Evolutionary conservation across 2,113 vertebrate species (phyloP).

Genomic region (Carlito syrichta): DNA sequence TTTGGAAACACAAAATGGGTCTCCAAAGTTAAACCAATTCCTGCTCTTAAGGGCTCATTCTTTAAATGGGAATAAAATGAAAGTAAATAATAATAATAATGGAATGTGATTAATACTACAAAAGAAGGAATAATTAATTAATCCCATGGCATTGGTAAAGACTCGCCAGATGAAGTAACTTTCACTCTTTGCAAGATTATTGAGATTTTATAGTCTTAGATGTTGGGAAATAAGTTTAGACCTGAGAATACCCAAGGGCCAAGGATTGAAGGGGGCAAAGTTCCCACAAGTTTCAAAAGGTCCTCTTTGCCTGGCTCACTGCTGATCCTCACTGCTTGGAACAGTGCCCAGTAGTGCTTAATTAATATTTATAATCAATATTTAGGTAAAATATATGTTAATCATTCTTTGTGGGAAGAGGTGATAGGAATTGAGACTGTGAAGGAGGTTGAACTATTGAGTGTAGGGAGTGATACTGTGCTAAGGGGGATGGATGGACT

Average conservation of each 20-base stretch:
- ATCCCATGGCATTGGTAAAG: neutral
- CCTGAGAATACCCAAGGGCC: neutral
- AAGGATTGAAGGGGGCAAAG: neutral
- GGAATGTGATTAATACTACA: neutral
- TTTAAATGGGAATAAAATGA: neutral
- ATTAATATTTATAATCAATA: neutral
- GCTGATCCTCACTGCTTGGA: neutral
- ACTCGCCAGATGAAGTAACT: neutral
- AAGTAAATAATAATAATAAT: too few relatives aligned
- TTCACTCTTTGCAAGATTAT: neutral
- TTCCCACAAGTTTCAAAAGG: fast-evolving
- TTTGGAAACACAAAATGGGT: neutral
- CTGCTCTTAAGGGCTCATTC: neutral
- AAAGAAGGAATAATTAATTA: neutral
- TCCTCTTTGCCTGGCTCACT: neutral
- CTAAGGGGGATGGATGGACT: neutral
- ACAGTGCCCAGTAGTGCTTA: neutral
- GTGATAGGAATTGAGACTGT: neutral
- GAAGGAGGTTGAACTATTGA: neutral
- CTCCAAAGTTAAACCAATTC: neutral
- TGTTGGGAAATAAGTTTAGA: too few relatives aligned
- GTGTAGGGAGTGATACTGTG: neutral
- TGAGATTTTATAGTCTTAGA: neutral
- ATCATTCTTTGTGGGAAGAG: neutral
- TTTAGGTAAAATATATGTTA: neutral